A percentile compares a stretch with the other conserved stretches of the same genome.
phyloP scores from a whole-genome alignment of 92 coral and sea anemone species.

The Diadumene lineata region DNA sequence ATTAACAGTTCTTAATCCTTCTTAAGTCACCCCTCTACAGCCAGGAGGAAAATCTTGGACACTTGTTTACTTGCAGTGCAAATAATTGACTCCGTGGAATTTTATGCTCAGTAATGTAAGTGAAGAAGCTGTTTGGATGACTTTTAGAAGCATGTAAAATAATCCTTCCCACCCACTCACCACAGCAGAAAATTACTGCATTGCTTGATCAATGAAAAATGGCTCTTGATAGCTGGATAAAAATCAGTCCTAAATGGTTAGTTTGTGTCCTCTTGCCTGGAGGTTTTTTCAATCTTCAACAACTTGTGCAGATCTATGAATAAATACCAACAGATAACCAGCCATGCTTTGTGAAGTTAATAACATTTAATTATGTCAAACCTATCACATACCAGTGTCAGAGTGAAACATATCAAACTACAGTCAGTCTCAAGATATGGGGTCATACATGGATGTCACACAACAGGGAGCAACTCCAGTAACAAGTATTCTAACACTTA shows the following conservation, averaged over 20 bases:
- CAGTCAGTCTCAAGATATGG: background rate
- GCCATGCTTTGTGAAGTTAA: slow-evolving; percentile 6
- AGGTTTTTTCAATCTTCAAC: background rate
- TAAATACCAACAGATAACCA: slow-evolving; percentile 16
- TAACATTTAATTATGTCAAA: slow-evolving; percentile 8
- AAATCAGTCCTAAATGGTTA: background rate
- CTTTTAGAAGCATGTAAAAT: background rate
- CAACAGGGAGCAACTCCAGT: too few relatives aligned
- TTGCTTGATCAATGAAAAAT: too few relatives aligned
- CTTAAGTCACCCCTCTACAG: background rate
- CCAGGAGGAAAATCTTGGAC: too few relatives aligned
- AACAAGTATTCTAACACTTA: too few relatives aligned
- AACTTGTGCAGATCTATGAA: background rate
- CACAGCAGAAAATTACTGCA: background rate
- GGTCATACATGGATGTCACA: background rate
- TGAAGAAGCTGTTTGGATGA: background rate
- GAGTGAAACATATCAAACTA: slow-evolving; percentile 3
- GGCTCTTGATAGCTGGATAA: background rate
- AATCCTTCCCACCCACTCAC: background rate
- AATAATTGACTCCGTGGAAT: too few relatives aligned
- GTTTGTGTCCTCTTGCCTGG: background rate
- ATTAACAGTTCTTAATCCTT: background rate
- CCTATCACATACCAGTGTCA: slow-evolving; percentile 1
- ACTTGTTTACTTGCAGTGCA: too few relatives aligned
- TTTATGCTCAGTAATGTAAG: background rate